Evolutionary conservation across 2,888 invertebrate genomes (phyloP).

Genomic region (Erpobdella octoculata): DNA sequence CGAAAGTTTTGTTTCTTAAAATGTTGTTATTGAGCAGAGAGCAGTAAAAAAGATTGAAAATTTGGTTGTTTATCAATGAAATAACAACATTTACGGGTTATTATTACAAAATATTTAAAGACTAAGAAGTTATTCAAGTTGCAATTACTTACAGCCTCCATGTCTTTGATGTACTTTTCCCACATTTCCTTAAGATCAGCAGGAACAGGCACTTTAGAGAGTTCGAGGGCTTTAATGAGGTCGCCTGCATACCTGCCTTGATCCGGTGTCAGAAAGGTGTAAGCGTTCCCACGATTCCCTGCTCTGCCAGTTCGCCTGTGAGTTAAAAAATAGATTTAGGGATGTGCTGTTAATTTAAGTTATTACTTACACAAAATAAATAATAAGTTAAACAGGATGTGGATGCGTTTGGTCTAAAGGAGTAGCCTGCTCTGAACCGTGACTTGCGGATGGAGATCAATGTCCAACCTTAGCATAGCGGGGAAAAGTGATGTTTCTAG

Average conservation of each 20-base stretch:
- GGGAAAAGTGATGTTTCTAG: too few relatives aligned
- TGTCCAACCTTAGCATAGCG: too few relatives aligned
- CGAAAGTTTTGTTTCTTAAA: too few relatives aligned
- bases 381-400: too few relatives aligned
- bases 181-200: constrained; percentile 65
- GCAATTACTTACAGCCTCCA: constrained; percentile 69
- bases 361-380: too few relatives aligned
- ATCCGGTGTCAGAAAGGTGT: constrained; percentile 89
- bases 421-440: too few relatives aligned
- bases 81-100: neutral
- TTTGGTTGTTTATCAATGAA: neutral
- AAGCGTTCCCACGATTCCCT: constrained; percentile 92
- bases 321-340: too few relatives aligned
- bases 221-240: constrained; percentile 79
- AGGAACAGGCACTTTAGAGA: constrained; percentile 71
- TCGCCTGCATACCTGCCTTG: constrained; percentile 90
- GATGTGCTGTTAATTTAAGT: too few relatives aligned
- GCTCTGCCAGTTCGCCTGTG: constrained; percentile 58
- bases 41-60: neutral
- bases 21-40: neutral
- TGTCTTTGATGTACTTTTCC: constrained; percentile 70
- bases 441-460: too few relatives aligned
- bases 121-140: neutral
- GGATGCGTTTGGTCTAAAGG: too few relatives aligned
- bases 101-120: neutral